A percentile compares a stretch with the other conserved stretches of the same genome.
These are phyloP conservation scores for Agapornis roseicollis DNA, from an alignment of 2,113 vertebrate species.

Conservation along the genomic window DNA sequence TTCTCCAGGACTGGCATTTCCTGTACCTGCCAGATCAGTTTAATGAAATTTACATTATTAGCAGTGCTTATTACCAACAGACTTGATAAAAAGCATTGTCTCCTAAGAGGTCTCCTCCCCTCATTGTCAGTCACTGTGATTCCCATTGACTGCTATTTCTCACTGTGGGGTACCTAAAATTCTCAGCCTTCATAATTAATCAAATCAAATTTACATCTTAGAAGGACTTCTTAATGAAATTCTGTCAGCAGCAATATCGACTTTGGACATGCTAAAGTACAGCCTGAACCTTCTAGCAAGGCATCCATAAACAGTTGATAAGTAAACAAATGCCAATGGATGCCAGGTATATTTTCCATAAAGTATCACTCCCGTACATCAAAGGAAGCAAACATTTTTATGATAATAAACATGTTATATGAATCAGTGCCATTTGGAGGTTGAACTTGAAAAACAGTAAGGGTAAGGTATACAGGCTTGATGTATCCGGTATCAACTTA, in stretches of 20 bases:
- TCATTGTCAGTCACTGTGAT: not conserved
- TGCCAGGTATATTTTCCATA: not conserved
- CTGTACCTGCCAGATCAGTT: not conserved
- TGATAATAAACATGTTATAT: not conserved
- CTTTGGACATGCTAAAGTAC: not conserved
- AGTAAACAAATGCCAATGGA: not conserved
- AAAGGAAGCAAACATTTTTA: not conserved
- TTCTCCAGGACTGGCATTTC: not conserved
- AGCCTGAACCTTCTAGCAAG: not conserved
- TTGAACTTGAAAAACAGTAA: not conserved
- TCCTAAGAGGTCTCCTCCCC: not conserved
- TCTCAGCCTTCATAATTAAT: constrained; percentile 18
- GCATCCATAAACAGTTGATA: not conserved
- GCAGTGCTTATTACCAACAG: not conserved
- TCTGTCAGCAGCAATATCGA: not conserved
- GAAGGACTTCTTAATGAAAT: constrained; percentile 37
- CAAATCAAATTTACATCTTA: constrained; percentile 9
- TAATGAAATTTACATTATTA: not conserved
- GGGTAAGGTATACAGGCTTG: not conserved
- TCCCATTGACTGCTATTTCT: not conserved
- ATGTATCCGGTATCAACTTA: not conserved
- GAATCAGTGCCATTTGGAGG: not conserved
- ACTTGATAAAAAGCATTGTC: not conserved
- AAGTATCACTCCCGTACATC: not conserved
- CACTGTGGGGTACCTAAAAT: not conserved